These are phyloP conservation scores for Drosophila equinoxialis DNA, from an alignment of 1,140 invertebrate species.

Conservation along the genomic window DNA sequence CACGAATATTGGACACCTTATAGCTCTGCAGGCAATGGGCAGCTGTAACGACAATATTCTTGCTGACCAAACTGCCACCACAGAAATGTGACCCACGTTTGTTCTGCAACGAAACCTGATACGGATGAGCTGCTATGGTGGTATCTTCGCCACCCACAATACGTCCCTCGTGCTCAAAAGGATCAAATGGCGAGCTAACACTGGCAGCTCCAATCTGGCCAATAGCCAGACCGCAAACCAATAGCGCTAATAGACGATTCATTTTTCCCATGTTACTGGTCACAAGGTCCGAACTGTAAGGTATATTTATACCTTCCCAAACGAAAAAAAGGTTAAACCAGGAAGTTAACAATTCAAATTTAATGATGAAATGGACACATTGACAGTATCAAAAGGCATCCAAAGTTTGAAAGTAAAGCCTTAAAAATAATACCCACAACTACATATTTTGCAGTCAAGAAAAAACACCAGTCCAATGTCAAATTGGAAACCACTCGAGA, in stretches of 20 bases:
- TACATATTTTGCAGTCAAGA: not conserved
- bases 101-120: conserved; percentile 73
- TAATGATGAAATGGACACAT: not conserved
- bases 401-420: not conserved
- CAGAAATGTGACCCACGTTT: conserved; percentile 82
- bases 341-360: not conserved
- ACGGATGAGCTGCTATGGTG: conserved; percentile 54
- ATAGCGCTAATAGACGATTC: not conserved
- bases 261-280: not conserved
- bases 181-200: not conserved
- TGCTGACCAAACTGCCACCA: conserved; percentile 85
- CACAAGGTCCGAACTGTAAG: not conserved
- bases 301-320: not conserved
- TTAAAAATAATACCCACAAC: not conserved
- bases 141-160: conserved; percentile 61
- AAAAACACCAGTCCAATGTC: not conserved
- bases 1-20: conserved; percentile 35
- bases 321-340: not conserved
- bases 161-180: conserved; percentile 35
- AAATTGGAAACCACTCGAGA: not conserved
- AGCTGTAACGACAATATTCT: conserved; percentile 84
- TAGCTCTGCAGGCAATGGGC: conserved; percentile 84
- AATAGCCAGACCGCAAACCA: not conserved
- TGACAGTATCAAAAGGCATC: not conserved
- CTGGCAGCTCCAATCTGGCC: not conserved